phyloP scores from a whole-genome alignment of 2,888 invertebrate genomes.

The Sinelater perroti region DNA sequence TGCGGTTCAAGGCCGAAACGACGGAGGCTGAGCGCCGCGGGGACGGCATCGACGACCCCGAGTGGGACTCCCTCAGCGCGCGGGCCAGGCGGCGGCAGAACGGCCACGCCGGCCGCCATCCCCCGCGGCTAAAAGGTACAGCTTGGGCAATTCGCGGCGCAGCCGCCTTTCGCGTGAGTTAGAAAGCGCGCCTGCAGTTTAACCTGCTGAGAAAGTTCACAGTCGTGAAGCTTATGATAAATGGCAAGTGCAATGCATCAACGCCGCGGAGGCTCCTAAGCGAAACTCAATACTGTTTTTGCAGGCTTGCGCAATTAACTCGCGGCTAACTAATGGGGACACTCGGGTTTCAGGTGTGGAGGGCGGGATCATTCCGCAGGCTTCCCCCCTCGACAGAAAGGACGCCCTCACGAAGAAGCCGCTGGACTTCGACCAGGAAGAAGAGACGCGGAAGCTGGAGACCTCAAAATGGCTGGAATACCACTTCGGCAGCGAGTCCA shows the following conservation, averaged over 20 bases:
- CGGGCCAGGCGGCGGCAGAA: slow-evolving; percentile 68
- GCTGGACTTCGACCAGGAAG: slow-evolving; percentile 86
- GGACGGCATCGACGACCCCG: slow-evolving; percentile 73
- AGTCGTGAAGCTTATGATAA: slow-evolving; percentile 18
- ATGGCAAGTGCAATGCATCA: neutral
- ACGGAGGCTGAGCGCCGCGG: slow-evolving; percentile 81
- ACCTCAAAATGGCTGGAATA: slow-evolving; percentile 92
- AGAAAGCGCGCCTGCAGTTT: slow-evolving; percentile 17
- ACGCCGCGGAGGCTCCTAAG: neutral
- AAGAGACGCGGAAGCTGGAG: slow-evolving; percentile 88
- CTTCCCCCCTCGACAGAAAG: slow-evolving; percentile 71
- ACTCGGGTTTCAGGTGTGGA: slow-evolving; percentile 46
- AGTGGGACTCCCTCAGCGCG: slow-evolving; percentile 83
- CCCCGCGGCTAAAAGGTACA: slow-evolving; percentile 65
- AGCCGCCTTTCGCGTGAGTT: slow-evolving; percentile 3
- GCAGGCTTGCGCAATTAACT: neutral
- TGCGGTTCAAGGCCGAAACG: slow-evolving; percentile 82
- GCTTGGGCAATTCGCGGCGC: neutral
- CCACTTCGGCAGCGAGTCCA: slow-evolving; percentile 88
- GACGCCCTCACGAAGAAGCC: slow-evolving; percentile 84
- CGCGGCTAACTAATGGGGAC: neutral
- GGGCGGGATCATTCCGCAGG: slow-evolving; percentile 42
- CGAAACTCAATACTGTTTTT: neutral
- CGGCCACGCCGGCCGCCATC: slow-evolving; percentile 53
- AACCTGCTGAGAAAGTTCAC: slow-evolving; percentile 35